phyloP scores from a whole-genome alignment of 2,113 vertebrate species.

The Ptyas mucosa region DNA sequence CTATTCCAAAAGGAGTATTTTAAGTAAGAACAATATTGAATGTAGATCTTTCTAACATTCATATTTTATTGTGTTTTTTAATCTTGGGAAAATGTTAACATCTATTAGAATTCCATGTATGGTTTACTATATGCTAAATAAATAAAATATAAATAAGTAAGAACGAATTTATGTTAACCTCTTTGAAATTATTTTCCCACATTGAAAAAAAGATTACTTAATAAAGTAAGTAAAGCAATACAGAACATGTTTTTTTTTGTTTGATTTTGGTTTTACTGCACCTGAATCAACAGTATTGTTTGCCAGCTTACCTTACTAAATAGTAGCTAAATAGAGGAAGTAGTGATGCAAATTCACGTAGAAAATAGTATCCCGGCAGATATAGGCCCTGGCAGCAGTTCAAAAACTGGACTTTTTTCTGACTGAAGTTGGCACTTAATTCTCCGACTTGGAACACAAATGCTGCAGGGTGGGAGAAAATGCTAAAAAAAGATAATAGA shows the following conservation, averaged over 20 bases:
- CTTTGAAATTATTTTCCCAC: neutral
- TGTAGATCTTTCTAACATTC: neutral
- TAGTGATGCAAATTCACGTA: neutral
- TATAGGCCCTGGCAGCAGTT: neutral
- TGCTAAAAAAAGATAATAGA: neutral
- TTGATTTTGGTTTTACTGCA: neutral
- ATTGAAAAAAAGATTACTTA: conserved; percentile 20
- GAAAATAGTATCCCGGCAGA: neutral
- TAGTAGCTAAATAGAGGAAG: neutral
- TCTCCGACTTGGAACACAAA: neutral
- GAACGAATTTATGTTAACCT: conserved; percentile 1
- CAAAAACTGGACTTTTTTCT: neutral
- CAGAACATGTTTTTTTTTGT: neutral
- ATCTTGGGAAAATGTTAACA: neutral
- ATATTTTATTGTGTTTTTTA: neutral
- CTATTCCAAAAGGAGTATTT: conserved; percentile 3
- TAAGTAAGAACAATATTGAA: neutral
- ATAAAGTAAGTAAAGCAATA: conserved; percentile 25
- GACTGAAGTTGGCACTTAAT: neutral
- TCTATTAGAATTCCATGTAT: neutral
- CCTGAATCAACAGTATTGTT: neutral
- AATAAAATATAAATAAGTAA: neutral
- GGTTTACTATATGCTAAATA: neutral
- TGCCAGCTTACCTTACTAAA: neutral
- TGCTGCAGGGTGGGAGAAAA: neutral